phyloP scores from a whole-genome alignment of 2,113 vertebrate species.

The Hystrix cristata region DNA sequence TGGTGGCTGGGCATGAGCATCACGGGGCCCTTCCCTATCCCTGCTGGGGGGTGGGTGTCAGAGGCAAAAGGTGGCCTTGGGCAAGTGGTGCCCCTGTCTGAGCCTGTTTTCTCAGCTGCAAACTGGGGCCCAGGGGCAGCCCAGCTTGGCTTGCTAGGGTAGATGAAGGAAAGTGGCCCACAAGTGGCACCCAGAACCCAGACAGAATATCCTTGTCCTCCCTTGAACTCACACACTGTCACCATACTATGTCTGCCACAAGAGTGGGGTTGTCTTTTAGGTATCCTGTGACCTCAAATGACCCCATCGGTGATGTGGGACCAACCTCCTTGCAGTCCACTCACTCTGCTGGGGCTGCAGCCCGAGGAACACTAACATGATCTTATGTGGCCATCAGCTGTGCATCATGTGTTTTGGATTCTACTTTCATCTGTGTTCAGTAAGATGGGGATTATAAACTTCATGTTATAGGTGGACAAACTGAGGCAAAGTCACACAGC shows the following conservation, averaged over 20 bases:
- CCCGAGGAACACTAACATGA: background rate
- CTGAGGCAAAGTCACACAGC: background rate
- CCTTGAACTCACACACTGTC: background rate
- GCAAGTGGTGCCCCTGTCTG: background rate
- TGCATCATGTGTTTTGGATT: background rate
- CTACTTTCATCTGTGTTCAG: background rate
- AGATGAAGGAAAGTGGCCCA: background rate
- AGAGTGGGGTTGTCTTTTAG: background rate
- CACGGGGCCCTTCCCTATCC: too few relatives aligned
- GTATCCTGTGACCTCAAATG: background rate
- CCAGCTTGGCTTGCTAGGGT: background rate
- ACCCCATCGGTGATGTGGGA: background rate
- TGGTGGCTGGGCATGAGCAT: too few relatives aligned
- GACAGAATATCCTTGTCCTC: background rate
- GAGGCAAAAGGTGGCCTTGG: background rate
- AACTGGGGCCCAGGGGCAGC: background rate
- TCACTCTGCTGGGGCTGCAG: background rate
- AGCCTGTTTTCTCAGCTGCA: background rate
- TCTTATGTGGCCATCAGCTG: accelerated
- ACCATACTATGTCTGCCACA: accelerated
- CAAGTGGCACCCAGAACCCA: background rate
- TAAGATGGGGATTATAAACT: background rate
- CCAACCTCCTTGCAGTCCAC: accelerated
- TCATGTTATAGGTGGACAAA: background rate
- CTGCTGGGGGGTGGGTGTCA: background rate